These are phyloP conservation scores for Sepioteuthis lessoniana DNA, from an alignment of 2,888 invertebrate genomes.

Conservation along the genomic window DNA sequence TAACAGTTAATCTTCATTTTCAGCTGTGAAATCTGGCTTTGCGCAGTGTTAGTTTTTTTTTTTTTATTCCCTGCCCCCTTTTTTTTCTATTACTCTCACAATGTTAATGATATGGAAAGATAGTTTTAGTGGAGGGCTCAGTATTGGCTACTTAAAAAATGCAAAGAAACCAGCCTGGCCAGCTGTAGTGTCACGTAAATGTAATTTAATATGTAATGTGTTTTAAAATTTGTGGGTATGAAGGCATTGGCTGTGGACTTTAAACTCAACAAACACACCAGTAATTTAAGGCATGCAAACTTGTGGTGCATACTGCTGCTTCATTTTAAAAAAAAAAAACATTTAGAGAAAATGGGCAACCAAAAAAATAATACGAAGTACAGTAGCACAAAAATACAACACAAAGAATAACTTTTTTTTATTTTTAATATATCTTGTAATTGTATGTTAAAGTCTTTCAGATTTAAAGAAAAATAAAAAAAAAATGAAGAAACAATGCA, in stretches of 20 bases:
- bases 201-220: slow-evolving; percentile 33
- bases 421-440: slow-evolving; percentile 48
- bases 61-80: too few relatives aligned
- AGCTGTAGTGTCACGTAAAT: slow-evolving; percentile 33
- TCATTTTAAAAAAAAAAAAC: not conserved
- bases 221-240: slow-evolving; percentile 43
- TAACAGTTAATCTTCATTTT: not conserved
- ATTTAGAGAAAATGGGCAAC: not conserved
- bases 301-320: slow-evolving; percentile 47
- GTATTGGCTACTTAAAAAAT: slow-evolving; percentile 33
- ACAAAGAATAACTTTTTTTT: not conserved
- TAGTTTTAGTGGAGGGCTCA: slow-evolving; percentile 14
- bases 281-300: slow-evolving; percentile 43
- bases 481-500: not conserved
- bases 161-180: slow-evolving; percentile 33
- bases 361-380: not conserved
- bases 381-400: slow-evolving; percentile 35
- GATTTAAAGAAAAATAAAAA: not conserved
- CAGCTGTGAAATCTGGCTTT: slow-evolving; percentile 33
- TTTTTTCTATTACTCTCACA: not conserved
- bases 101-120: not conserved
- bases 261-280: slow-evolving; percentile 46
- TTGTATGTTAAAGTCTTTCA: slow-evolving; percentile 48
- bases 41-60: not conserved
- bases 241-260: slow-evolving; percentile 46